Base-by-base conservation (phyloP, 2,113 vertebrate species). In the Lagopus leucura region DNA sequence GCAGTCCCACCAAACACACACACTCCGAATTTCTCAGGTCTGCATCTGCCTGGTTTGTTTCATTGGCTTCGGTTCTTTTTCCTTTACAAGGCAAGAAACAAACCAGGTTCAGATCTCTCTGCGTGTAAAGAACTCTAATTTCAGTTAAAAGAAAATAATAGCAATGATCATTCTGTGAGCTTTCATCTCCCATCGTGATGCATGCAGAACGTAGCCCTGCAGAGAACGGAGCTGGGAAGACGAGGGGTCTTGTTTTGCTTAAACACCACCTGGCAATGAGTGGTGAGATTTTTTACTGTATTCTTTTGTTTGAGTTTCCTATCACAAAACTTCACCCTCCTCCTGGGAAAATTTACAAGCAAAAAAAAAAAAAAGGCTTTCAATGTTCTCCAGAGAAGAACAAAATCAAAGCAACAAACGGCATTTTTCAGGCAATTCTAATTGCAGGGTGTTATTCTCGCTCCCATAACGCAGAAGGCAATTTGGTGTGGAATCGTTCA, bases 311-410 rank as follows among this genome's bases (percentile, higher is more conserved):
- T 36, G 64, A 73, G 8, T 43, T 72, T 61, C 47, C 42, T 30
- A 24, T 43, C 69, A 43, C 48, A 42, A 58, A 90, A 52, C 58
- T n/a, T 50, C 36, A 43, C 45, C 52, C 45, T 66, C 5, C 36
- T 52, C 54, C 5, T 0, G 2, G 69, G 45, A 83, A 79, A 67
- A 77, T 45, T 50, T 24, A 25, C 20, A 32, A 8, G 67, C 19
- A 63, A 90, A 57, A 28, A 72, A 77, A 78, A 16, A 90, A 54
- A 25, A 69, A 74, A 79, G 91, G 58, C 16, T 77, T 69, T 47
- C 54, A 36, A n/a, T 5, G 1, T 66, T 81, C 80, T 58, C 45
- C 1, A 0, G 2, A 30, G 17, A 81, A 74, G 43, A 66, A 28
- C 3, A 28, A 52, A 75, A 84, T 8, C 1, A 20, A 72, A 76